These are phyloP conservation scores for Lophura nycthemera DNA, from an alignment of 2,113 vertebrate species.

Conservation along the genomic window DNA sequence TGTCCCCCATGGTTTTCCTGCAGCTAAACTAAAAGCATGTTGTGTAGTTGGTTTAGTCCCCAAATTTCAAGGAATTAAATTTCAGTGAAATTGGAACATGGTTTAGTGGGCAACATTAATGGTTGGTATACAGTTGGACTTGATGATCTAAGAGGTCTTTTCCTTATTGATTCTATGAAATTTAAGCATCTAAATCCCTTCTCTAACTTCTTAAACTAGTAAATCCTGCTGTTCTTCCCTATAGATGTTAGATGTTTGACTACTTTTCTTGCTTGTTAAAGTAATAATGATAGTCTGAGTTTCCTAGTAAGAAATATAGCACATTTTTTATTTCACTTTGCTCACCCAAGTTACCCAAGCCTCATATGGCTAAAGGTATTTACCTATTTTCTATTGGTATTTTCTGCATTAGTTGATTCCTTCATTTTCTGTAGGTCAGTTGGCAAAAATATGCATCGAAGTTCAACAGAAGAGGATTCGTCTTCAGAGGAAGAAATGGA, in stretches of 20 bases:
- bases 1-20: neutral
- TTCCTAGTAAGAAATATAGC: neutral
- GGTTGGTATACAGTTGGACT: too few species aligned
- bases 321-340: neutral
- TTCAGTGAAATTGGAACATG: neutral
- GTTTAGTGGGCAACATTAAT: too few species aligned
- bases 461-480: conserved; percentile 87
- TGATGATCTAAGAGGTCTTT: too few species aligned
- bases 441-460: conserved; percentile 81
- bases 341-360: neutral
- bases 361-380: neutral
- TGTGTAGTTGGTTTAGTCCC: neutral
- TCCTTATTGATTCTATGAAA: too few species aligned
- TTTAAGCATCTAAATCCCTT: neutral
- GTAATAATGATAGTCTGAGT: neutral
- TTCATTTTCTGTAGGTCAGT: conserved; percentile 75
- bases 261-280: neutral
- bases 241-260: neutral
- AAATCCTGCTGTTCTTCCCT: neutral
- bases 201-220: neutral
- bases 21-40: neutral
- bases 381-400: neutral
- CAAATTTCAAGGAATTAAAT: neutral
- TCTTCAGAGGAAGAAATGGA: conserved; percentile 96
- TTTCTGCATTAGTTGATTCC: neutral